Evolutionary conservation across 2,797 vertebrate species (phyloP).

Genomic region (Eidolon dupreanum): DNA sequence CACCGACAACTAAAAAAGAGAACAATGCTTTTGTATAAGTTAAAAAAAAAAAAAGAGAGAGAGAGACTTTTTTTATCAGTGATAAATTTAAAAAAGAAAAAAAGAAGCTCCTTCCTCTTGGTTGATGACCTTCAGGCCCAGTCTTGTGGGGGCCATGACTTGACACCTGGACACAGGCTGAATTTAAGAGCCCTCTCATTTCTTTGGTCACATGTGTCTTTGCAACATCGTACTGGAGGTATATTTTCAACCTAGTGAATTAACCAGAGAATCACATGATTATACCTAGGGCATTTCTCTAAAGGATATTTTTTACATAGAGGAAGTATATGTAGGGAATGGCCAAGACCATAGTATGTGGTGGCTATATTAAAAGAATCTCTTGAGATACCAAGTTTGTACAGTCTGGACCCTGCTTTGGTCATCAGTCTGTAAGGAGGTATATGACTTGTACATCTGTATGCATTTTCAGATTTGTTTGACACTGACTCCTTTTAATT

Average conservation of each 20-base stretch:
- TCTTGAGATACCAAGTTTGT: background rate
- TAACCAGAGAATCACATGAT: background rate
- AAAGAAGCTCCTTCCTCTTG: background rate
- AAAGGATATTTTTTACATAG: background rate
- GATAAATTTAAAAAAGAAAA: background rate
- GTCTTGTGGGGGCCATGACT: accelerated
- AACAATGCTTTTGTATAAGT: background rate
- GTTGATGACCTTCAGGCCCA: background rate
- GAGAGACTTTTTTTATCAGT: background rate
- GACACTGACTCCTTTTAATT: background rate
- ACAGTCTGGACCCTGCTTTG: background rate
- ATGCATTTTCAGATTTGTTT: background rate
- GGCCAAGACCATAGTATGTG: background rate
- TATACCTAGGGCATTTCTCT: background rate
- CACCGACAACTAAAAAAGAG: background rate
- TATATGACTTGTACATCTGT: background rate
- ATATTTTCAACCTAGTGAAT: background rate
- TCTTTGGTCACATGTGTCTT: background rate
- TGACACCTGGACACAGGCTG: background rate
- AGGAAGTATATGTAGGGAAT: background rate
- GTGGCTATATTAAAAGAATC: accelerated
- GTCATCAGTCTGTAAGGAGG: background rate
- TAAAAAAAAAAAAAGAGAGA: background rate
- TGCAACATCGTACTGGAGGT: background rate
- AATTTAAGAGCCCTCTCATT: background rate